phyloP scores from a whole-genome alignment of 1,140 invertebrate species.

The Ectropis grisescens region DNA sequence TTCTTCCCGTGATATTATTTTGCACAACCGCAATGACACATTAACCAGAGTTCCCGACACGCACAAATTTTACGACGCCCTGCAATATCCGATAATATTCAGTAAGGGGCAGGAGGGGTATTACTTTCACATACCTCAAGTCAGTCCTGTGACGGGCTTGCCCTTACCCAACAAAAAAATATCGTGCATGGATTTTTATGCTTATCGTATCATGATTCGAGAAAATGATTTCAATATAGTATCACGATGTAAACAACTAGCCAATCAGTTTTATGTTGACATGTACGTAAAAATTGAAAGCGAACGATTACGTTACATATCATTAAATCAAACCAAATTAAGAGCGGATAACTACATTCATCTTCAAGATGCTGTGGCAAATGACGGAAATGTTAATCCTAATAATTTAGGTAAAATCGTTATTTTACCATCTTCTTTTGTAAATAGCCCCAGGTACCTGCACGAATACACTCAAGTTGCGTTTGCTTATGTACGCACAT shows the following conservation, averaged over 20 bases:
- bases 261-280: conserved; percentile 23
- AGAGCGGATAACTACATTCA: conserved; percentile 5
- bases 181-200: background rate
- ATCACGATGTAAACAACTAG: background rate
- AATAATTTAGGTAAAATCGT: conserved; percentile 33
- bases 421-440: conserved; percentile 55
- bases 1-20: background rate
- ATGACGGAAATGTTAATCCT: conserved; percentile 2
- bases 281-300: conserved; percentile 27
- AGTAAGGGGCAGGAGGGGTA: conserved; percentile 51
- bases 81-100: conserved; percentile 55
- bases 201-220: background rate
- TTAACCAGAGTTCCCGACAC: background rate
- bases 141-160: conserved; percentile 5
- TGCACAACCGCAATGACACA: background rate
- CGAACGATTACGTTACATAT: conserved; percentile 12
- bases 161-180: background rate
- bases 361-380: conserved; percentile 6
- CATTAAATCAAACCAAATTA: conserved; percentile 2
- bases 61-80: background rate
- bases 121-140: conserved; percentile 8
- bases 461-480: conserved; percentile 36
- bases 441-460: conserved; percentile 51
- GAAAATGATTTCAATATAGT: background rate
- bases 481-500: background rate